phyloP scores from a whole-genome alignment of 2,113 vertebrate genomes.

The Corythornis cristatus region DNA sequence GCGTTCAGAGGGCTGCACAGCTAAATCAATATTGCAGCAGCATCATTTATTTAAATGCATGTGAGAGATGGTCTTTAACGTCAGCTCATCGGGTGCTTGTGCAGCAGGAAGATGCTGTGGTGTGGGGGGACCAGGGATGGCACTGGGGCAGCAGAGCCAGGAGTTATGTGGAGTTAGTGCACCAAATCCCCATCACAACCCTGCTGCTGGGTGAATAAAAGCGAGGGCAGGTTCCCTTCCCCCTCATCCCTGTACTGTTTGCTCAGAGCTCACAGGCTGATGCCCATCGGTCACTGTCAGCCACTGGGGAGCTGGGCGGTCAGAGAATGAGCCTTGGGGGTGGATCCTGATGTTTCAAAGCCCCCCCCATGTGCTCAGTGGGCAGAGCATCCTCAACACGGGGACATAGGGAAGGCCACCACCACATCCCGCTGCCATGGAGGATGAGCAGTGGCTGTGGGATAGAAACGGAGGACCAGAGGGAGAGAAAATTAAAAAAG shows the following conservation, averaged over 20 bases:
- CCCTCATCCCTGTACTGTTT: background rate
- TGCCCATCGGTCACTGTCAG: background rate
- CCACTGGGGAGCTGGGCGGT: background rate
- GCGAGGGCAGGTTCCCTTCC: background rate
- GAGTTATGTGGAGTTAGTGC: accelerated
- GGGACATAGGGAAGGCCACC: accelerated
- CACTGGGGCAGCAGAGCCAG: accelerated
- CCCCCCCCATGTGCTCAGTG: background rate
- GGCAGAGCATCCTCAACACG: background rate
- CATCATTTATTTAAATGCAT: accelerated
- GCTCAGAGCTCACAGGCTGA: background rate
- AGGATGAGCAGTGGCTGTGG: background rate
- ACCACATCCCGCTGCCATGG: accelerated
- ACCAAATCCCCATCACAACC: background rate
- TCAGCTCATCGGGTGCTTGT: accelerated
- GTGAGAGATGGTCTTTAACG: accelerated
- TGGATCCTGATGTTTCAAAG: background rate
- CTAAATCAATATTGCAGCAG: background rate
- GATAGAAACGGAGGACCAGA: background rate
- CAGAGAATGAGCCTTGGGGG: background rate
- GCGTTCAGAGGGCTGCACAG: accelerated
- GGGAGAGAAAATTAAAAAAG: background rate
- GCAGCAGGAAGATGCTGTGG: background rate
- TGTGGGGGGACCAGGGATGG: accelerated
- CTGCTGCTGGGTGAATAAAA: background rate